Base-by-base conservation (phyloP, 2,113 vertebrate species). In the Muntiacus muntjak region DNA sequence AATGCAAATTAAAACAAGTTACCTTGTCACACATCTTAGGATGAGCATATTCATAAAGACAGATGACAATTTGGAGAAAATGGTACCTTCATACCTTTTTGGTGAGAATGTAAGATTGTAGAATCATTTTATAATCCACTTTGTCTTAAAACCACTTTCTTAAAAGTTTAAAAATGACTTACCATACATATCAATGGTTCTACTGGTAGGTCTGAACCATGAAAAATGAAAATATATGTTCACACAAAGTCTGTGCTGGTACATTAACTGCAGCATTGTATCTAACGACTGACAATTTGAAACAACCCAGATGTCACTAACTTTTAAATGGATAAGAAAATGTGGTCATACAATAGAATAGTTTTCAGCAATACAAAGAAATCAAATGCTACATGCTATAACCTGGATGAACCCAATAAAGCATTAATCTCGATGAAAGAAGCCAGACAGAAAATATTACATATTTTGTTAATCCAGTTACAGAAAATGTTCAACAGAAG, bases 81-180 rank as follows among this genome's bases (percentile, higher is more conserved):
- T 0, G 1, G 4, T 60, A 8, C 7, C 6, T 14, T 60, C 64
- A 19, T 43, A 15, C 3, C 30, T 6, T 33, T 2, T 11, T 62
- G n/a, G 17, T 26, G 2, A 2, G 6, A 57, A 17, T 19, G 15
- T 36, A 26, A 40, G 84, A 50, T 28, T 10, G 2, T 40, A 43
- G 11, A 84, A 1, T 33, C 12, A 16, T 45, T 30, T 50, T 23
- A 26, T 23, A 23, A 71, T 16, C 6, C 13, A 87, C 1, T 28
- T 89, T 16, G 1, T 28, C n/a, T 83, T 83, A 83, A 55, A 83
- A 12, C n/a, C 33, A 7, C 12, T 60, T 89, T 89, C 54, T 45
- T 33, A 74, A 83, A 78, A 88, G 33, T 12, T 28, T n/a, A 88
- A 82, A 67, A 33, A 89, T n/a, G 55, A 26, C 28, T 89, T 71